Conservation (phyloP, 2,888 invertebrate species). For the Calameuta idolon region DNA sequence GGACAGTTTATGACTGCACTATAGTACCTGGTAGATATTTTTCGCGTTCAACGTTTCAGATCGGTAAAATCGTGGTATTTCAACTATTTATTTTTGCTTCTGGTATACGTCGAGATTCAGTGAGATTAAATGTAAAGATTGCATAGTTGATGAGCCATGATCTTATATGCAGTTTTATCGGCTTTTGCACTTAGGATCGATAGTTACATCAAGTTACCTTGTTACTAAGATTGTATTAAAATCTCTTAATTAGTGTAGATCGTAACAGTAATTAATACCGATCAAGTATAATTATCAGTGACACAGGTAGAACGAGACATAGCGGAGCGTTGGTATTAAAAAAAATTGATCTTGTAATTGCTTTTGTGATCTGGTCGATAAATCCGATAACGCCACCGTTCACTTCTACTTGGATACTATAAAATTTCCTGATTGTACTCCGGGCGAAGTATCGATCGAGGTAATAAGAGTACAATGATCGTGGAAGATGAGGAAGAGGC, state of each 20-base stretch:
- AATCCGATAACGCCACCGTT: not conserved
- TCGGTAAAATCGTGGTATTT: not conserved
- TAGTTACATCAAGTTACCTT: not conserved
- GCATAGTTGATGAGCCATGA: not conserved
- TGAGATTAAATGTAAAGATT: not conserved
- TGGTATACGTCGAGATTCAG: not conserved
- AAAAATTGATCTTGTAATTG: not conserved
- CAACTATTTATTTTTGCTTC: not conserved
- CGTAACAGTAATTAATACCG: not conserved
- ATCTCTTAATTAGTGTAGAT: not conserved
- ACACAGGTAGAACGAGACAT: not conserved
- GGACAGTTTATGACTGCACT: constrained; percentile 9
- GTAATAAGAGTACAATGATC: not conserved
- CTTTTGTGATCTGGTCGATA: not conserved
- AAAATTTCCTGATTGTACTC: not conserved
- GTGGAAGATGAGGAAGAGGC: not conserved
- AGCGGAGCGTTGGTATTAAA: not conserved
- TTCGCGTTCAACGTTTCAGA: not conserved
- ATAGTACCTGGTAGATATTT: not conserved
- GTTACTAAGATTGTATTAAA: not conserved
- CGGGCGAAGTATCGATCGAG: not conserved
- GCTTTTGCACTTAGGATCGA: not conserved
- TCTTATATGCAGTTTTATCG: not conserved
- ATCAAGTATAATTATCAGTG: not conserved
- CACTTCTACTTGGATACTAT: not conserved